phyloP scores from a whole-genome alignment of 1,140 invertebrate genomes.

The Drosophila rufa region DNA sequence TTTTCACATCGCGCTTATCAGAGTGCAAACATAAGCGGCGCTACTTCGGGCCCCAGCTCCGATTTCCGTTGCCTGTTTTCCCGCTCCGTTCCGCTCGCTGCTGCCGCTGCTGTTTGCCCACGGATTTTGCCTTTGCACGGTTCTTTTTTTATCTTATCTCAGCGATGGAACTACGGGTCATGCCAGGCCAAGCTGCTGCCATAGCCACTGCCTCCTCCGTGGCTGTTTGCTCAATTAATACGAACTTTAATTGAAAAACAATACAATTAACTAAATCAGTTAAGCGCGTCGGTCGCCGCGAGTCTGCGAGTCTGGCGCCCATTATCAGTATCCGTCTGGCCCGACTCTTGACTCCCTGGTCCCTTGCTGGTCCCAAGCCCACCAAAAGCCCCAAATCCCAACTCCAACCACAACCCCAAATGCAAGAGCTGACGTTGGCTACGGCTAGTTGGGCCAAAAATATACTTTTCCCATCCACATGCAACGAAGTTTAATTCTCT shows the following conservation, averaged over 20 bases:
- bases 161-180: slow-evolving; percentile 34
- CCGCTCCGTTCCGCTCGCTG: slow-evolving; percentile 16
- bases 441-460: slow-evolving; percentile 11
- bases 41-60: slow-evolving; percentile 17
- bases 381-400: not conserved
- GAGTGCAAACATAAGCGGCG: slow-evolving; percentile 62
- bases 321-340: slow-evolving; percentile 32
- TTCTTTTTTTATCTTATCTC: slow-evolving; percentile 58
- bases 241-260: slow-evolving; percentile 83
- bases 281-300: slow-evolving; percentile 65
- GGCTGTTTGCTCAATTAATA: slow-evolving; percentile 80
- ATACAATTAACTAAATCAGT: slow-evolving; percentile 84
- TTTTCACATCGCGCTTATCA: slow-evolving; percentile 73
- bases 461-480: not conserved
- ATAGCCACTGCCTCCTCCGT: not conserved
- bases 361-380: not conserved
- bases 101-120: slow-evolving; percentile 12
- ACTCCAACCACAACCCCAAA: slow-evolving; percentile 9
- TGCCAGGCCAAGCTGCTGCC: slow-evolving; percentile 34
- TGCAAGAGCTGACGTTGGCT: slow-evolving; percentile 1
- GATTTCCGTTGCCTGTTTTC: slow-evolving; percentile 15
- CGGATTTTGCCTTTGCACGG: slow-evolving; percentile 52
- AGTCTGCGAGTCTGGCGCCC: slow-evolving; percentile 49
- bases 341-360: slow-evolving; percentile 4
- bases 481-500: slow-evolving; percentile 10